Base-by-base conservation (phyloP, 2,888 invertebrate species). In the Xestia ashworthii region DNA sequence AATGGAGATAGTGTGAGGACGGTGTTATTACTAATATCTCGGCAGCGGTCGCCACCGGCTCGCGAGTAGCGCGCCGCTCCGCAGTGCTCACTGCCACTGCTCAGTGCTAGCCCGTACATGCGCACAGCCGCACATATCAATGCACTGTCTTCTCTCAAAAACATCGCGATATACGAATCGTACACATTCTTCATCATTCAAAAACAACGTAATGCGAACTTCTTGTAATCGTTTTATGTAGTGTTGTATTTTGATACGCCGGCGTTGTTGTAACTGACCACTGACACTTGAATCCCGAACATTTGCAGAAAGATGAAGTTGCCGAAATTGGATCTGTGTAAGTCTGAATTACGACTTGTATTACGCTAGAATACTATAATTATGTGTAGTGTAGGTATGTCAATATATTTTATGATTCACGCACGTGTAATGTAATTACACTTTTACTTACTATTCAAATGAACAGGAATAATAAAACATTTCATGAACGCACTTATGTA, bases 271-370 rank as follows among this genome's bases (percentile, higher is more conserved):
- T 87, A 87, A 88, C 87, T 87, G 82, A 87, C 88, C 85, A 66
- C 50, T 58, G 77, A 53, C 80, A 74, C 76, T 71, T 68, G 82
- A 85, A 80, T 83, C 76, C 76, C 69, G 78, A 75, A 68, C 78
- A 67, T 77, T 81, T 80, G 70, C 77, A 78, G 87, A 87, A 93
- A 91, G 80, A 95, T 95, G 95, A 95, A 94, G 90, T 90, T 95
- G 88, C 94, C 93, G 91, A 95, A 94, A 93, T 92, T 95, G 89
- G 95, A 95, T 90, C 87, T 94, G 73, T 90, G 95, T 95, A 90
- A 95, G 94, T 94, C 80, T 81, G 71, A 82, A 79, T 78, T 72
- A 80, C 80, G 74, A 87, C 83, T 80, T 85, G 46, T 82, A 74
- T 78, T 80, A 78, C 68, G 66, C 62, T 73, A 68, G 25, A 78